These are phyloP conservation scores for Phortica variegata DNA, from an alignment of 1,140 invertebrate genomes.

Conservation along the genomic window DNA sequence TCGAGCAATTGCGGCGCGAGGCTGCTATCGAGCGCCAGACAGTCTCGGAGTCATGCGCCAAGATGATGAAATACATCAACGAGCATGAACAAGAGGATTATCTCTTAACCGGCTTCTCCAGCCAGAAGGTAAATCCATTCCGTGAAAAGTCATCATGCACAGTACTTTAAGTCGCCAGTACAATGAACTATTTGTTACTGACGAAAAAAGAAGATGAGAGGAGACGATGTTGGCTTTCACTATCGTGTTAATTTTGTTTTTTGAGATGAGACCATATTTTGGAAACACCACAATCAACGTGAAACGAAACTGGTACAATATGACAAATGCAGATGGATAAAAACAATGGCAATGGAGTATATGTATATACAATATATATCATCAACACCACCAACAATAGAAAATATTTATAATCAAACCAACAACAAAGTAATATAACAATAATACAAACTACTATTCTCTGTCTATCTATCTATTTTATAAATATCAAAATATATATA, in stretches of 20 bases:
- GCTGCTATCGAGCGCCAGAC: constrained; percentile 85
- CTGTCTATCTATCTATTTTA: not conserved
- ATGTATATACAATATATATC: constrained; percentile 7
- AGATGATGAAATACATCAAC: constrained; percentile 90
- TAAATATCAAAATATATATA: constrained; percentile 1
- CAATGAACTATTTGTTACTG: no score
- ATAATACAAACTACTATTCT: constrained; percentile 18
- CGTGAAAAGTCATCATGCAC: constrained; percentile 92
- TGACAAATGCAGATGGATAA: no score
- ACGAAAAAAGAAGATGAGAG: no score
- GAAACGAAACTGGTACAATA: no score
- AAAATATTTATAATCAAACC: constrained; percentile 15
- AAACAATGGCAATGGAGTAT: no score
- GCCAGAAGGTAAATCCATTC: constrained; percentile 96
- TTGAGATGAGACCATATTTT: no score
- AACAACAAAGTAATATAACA: constrained; percentile 18
- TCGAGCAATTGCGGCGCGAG: constrained; percentile 90
- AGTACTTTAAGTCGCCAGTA: constrained; percentile 70
- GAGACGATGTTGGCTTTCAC: no score
- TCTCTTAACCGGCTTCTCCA: constrained; percentile 91
- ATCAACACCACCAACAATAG: constrained; percentile 21
- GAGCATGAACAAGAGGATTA: constrained; percentile 94
- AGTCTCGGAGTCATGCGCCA: constrained; percentile 84
- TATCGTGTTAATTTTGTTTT: no score
- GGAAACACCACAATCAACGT: no score